Evolutionary conservation across 2,113 vertebrate species (phyloP).

Genomic region (Smithornis capensis): DNA sequence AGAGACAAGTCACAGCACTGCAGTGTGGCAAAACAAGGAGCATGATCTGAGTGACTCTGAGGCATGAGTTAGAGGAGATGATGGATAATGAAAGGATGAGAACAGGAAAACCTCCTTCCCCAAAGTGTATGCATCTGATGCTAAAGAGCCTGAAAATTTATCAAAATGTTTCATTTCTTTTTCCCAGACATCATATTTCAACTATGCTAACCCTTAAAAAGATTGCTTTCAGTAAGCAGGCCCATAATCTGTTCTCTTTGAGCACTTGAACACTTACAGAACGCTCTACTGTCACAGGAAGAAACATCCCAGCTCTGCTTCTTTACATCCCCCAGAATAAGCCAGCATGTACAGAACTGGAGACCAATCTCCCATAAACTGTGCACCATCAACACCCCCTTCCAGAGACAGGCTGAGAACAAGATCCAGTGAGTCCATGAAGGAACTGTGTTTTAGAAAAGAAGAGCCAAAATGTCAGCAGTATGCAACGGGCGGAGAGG

Average conservation of each 20-base stretch:
- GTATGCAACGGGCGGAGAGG: accelerated
- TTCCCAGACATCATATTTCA: background rate
- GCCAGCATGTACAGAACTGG: background rate
- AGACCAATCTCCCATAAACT: background rate
- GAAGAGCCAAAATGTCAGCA: background rate
- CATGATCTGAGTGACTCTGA: background rate
- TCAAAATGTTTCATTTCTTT: background rate
- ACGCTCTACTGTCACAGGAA: background rate
- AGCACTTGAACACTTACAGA: background rate
- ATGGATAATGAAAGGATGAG: background rate
- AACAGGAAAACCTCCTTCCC: background rate
- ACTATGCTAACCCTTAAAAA: background rate
- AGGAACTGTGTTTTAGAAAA: background rate
- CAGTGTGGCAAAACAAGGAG: background rate
- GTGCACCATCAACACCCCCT: background rate
- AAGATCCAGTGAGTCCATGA: background rate
- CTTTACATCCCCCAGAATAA: background rate
- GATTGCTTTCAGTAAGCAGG: background rate
- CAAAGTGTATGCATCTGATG: background rate
- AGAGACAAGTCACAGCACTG: background rate
- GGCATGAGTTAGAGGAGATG: background rate
- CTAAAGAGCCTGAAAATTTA: background rate
- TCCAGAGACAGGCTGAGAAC: background rate
- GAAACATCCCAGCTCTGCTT: background rate
- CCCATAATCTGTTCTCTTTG: background rate